Evolutionary conservation across 2,888 invertebrate species (phyloP), one percentile per base, ranked within the genome.

Genomic region (Cryptocheilus praepositus): DNA sequence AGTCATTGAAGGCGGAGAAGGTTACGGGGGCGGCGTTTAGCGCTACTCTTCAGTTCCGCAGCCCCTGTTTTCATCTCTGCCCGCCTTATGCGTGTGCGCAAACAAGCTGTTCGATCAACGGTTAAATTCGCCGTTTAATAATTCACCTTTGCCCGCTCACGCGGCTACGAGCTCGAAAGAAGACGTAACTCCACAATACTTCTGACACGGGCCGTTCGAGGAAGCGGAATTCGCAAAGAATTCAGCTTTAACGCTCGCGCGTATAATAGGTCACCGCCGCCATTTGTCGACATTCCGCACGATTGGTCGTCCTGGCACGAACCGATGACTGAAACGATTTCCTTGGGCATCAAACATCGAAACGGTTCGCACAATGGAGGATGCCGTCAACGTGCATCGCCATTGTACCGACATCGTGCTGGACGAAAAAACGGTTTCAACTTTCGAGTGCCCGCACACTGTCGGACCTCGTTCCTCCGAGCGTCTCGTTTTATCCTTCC

Each of bases 361-460:
- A 61, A 18, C 22, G 57, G 13, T 7, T 36, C 36, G 13, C 13
- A 7, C 11, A 11, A 36, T 11, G 36, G 36, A 36, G 36, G 36
- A 36, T 36, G 36, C 36, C 13, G 36, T 58, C 49, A 57, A 61
- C 61, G 53, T 58, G 63, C 13, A 53, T 57, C 72, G 64, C 70
- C 67, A 79, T 79, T 79, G 72, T 73, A 25, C 36, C 19, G 18
- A 55, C 44, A 44, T 44, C 46, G 53, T 21, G 18, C 52, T 79
- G 80, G 59, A 52, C 55, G 61, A 62, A 64, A 65, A 75, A 83
- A 85, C 85, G 83, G 85, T 85, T 85, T 85, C 85, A 83, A 85
- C 80, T 83, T 83, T 85, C 81, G 80, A 85, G 85, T 85, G 72
- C 79, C 78, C 76, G 82, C 61, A 67, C 63, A 67, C 65, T 66